Base-by-base conservation (phyloP, 2,113 vertebrate genomes). In the Otus sunia region DNA sequence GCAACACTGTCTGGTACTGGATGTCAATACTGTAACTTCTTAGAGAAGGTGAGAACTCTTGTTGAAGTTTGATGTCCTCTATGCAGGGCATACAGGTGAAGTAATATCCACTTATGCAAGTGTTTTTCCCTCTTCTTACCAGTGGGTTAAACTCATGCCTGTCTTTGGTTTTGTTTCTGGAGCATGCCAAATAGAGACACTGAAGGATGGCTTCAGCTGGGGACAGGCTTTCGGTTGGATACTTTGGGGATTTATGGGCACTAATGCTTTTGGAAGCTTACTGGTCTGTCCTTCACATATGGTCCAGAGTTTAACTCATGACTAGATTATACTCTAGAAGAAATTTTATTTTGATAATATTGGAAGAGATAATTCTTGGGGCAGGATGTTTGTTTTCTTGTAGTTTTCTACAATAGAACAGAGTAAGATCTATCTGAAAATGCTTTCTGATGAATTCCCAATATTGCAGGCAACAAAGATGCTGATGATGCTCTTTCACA, bases 81-180 rank as follows among this genome's bases (percentile, higher is more conserved):
- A 2, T 9, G 9, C 30, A 49, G 43, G 21, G 43, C 3, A 3
- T 25, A 22, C 7, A 63, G 23, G 27, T 34, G 32, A 67, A 58
- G 17, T 16, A 55, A 4, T 25, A 41, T 34, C 26, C 23, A 20
- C 23, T 82, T 78, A 19, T 0, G 4, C 0, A 2, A 47, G 15
- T 34, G 7, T 12, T 71, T 59, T 77, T 55, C n/a, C 29, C 63
- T 79, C 47, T 20, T 59, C 88, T 7, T n/a, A 12, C 19, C 0
- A 1, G 16, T 10, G 9, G 22, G 10, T 50, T 62, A 49, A 86
- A 74, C 5, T 59, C 5, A 17, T 9, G n/a, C 5, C 15, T 9
- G n/a, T 14, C 6, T 73, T 73, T 66, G 19, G 12, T 34, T 89
- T 80, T 62, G 22, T 71, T 86, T 62, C 39, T 86, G 36, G 29